These are phyloP conservation scores for Smutsia temminckii DNA, from an alignment of 2,797 vertebrate species.

Conservation along the genomic window DNA sequence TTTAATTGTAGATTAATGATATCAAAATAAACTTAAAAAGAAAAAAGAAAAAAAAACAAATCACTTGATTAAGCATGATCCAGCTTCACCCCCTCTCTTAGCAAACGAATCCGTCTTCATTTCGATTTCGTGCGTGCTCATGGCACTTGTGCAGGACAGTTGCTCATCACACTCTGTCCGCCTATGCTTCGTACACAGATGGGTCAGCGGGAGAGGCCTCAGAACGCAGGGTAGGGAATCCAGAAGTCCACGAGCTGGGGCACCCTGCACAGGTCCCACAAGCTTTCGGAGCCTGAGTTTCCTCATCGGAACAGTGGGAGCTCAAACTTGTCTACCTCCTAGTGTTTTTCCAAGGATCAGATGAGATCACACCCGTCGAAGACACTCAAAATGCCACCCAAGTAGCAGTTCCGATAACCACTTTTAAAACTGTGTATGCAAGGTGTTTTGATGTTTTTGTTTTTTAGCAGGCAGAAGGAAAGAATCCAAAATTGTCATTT, in stretches of 20 bases:
- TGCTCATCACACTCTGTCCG: accelerated
- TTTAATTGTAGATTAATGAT: no score
- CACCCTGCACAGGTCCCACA: no score
- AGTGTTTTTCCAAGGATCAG: neutral
- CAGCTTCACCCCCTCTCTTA: neutral
- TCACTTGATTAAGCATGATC: neutral
- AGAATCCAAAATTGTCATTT: neutral
- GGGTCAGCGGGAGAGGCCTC: neutral
- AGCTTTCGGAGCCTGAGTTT: neutral
- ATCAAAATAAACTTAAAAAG: no score
- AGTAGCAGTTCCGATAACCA: neutral
- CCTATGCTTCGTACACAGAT: accelerated
- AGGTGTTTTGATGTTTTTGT: neutral
- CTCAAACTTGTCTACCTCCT: neutral
- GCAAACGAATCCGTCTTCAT: neutral
- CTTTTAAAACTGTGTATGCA: neutral
- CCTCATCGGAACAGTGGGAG: neutral
- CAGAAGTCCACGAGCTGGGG: neutral
- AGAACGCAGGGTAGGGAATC: neutral
- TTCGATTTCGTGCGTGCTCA: accelerated
- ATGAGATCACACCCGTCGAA: neutral
- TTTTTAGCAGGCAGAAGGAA: neutral
- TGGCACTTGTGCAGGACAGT: accelerated
- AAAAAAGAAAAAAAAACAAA: no score
- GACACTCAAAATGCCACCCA: neutral